Evolutionary conservation across 2,888 invertebrate genomes (phyloP), one percentile per base, ranked within the genome.

Genomic region (Athrips mouffetella): DNA sequence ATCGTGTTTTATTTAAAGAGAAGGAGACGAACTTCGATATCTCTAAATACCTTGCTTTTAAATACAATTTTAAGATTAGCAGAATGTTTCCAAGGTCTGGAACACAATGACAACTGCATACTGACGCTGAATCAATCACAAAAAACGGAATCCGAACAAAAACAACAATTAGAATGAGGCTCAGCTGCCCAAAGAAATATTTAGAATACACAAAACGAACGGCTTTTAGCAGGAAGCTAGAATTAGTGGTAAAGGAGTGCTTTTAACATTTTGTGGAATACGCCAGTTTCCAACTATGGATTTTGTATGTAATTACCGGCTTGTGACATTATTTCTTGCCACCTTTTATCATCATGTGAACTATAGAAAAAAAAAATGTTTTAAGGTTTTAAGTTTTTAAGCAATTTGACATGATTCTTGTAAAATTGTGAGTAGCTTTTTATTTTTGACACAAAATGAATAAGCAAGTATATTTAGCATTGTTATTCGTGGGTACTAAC

Each of bases 41-140:
- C 7, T 8, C 27, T 27, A n/a, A 2, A 2, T 27, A 10, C 7
- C 27, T 10, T 2, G 7, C 7, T 10, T 7, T 2, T 8, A 8
- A 27, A 27, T 27, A 27, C 27, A 10, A 35, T 3, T 1, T 2
- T 15, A 2, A 10, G 4, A 18, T 6, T 37, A 37, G 37, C 10
- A 37, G 37, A 37, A 37, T 37, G 18, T 3, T 6, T 20, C 20
- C 8, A 37, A 21, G 71, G 79, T 75, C 84, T 78, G 70, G 78
- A 76, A 80, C 75, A 88, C 87, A 87, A 88, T 85, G 85, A 87
- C 85, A 85, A 87, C 87, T 85, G 86, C 81, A 80, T 76, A 80
- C 77, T 80, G 84, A 82, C 82, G 81, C 77, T 80, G 84, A 82
- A 84, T 87, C 86, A 82, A 84, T 85, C 83, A 86, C 83, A 87